Conservation (phyloP, 92 coral and sea anemone species). For the Actinostola sp. region DNA sequence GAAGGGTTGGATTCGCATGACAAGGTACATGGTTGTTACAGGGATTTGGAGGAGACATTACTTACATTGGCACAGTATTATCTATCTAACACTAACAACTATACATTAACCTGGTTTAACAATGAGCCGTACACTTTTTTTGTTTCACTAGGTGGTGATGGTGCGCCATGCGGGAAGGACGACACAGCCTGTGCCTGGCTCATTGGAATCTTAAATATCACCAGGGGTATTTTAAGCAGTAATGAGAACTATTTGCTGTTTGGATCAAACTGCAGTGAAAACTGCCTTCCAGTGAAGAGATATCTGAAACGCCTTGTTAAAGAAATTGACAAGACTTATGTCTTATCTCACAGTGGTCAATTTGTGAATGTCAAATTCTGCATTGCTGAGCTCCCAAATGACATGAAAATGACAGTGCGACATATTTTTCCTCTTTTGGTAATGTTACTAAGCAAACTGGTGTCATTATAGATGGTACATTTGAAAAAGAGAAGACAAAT, state of each 20-base stretch:
- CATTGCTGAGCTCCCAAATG: constrained; percentile 5
- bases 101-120: constrained; percentile 8
- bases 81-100: constrained; percentile 17
- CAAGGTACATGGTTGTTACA: constrained; percentile 51
- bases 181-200: constrained; percentile 11
- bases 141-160: too few species aligned
- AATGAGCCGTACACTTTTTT: too few species aligned
- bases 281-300: constrained; percentile 41
- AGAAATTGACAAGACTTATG: constrained; percentile 2
- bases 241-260: constrained; percentile 47
- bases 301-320: constrained; percentile 25
- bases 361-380: constrained; percentile 3
- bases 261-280: constrained; percentile 60
- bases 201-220: constrained; percentile 14
- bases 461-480: too few species aligned
- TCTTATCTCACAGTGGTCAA: neutral
- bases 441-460: constrained; percentile 2
- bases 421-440: too few species aligned
- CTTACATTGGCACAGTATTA: constrained; percentile 50
- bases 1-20: too few species aligned
- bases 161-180: too few species aligned
- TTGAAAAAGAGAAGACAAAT: too few species aligned
- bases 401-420: neutral
- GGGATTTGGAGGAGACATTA: constrained; percentile 51
- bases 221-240: constrained; percentile 30